phyloP scores from a whole-genome alignment of 1,140 invertebrate species.

The Zaprionus inermis region DNA sequence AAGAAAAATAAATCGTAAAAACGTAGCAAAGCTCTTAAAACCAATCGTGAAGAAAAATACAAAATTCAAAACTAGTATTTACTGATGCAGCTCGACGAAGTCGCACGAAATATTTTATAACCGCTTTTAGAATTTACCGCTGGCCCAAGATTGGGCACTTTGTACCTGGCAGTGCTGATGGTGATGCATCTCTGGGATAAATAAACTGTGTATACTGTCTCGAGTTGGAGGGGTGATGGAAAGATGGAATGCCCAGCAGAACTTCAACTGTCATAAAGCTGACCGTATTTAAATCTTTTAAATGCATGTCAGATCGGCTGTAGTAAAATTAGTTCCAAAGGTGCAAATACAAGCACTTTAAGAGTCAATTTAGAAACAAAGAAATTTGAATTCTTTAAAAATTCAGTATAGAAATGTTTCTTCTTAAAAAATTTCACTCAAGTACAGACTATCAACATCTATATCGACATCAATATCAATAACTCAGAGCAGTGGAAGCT shows the following conservation, averaged over 20 bases:
- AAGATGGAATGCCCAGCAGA: background rate
- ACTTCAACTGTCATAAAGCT: slow-evolving; percentile 4
- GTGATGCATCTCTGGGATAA: slow-evolving; percentile 7
- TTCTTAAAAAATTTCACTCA: background rate
- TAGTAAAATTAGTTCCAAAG: slow-evolving; percentile 1
- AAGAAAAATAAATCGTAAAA: slow-evolving; percentile 15
- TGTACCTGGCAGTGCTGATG: background rate
- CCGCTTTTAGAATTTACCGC: slow-evolving; percentile 43
- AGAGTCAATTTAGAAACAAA: background rate
- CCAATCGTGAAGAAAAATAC: slow-evolving; percentile 26
- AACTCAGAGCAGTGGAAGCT: slow-evolving; percentile 33
- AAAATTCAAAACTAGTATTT: slow-evolving; percentile 35
- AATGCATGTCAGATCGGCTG: background rate
- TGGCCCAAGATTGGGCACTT: background rate
- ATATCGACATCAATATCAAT: slow-evolving; percentile 20
- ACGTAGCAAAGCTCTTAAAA: slow-evolving; percentile 16
- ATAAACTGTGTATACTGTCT: background rate
- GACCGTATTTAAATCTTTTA: slow-evolving; percentile 3
- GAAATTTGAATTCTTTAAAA: background rate
- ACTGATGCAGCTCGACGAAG: slow-evolving; percentile 24
- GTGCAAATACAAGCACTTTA: slow-evolving; percentile 1
- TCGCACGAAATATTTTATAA: slow-evolving; percentile 40
- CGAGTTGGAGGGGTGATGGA: slow-evolving; percentile 17
- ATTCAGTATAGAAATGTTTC: background rate
- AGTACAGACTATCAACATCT: background rate